Percentiles rank a stretch among this genome's conserved stretches.
phyloP scores from a whole-genome alignment of 1,140 invertebrate genomes.

The Ooceraea biroi region DNA sequence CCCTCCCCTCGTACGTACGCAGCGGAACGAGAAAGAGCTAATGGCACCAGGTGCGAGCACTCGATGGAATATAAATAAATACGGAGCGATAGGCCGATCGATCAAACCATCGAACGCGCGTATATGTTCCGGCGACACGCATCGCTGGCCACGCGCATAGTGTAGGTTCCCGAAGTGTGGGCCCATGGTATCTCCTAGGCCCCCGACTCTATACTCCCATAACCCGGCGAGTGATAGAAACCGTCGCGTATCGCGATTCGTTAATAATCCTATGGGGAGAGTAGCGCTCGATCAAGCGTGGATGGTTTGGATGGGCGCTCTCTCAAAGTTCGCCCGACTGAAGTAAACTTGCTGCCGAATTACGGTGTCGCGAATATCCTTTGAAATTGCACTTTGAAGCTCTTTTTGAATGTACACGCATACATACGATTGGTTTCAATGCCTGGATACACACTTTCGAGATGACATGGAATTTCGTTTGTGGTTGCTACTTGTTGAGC shows the following conservation, averaged over 20 bases:
- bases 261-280: slow-evolving; percentile 47
- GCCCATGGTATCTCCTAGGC: background rate
- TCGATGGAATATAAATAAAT: slow-evolving; percentile 79
- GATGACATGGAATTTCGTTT: slow-evolving; percentile 13
- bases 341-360: slow-evolving; percentile 18
- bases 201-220: background rate
- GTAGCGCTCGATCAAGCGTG: slow-evolving; percentile 45
- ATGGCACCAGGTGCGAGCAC: slow-evolving; percentile 75
- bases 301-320: slow-evolving; percentile 6
- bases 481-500: background rate
- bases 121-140: slow-evolving; percentile 67
- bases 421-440: background rate
- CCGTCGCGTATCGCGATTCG: slow-evolving; percentile 44
- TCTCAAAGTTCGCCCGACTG: background rate
- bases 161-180: slow-evolving; percentile 37
- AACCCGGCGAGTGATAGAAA: slow-evolving; percentile 9
- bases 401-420: background rate
- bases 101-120: slow-evolving; percentile 74
- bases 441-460: background rate
- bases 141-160: slow-evolving; percentile 61
- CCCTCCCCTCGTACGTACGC: slow-evolving; percentile 26
- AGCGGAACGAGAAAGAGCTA: slow-evolving; percentile 71
- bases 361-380: background rate
- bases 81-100: slow-evolving; percentile 73
- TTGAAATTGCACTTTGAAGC: slow-evolving; percentile 11